phyloP scores from a whole-genome alignment of 2,888 invertebrate species.

The Drosophila cognata region DNA sequence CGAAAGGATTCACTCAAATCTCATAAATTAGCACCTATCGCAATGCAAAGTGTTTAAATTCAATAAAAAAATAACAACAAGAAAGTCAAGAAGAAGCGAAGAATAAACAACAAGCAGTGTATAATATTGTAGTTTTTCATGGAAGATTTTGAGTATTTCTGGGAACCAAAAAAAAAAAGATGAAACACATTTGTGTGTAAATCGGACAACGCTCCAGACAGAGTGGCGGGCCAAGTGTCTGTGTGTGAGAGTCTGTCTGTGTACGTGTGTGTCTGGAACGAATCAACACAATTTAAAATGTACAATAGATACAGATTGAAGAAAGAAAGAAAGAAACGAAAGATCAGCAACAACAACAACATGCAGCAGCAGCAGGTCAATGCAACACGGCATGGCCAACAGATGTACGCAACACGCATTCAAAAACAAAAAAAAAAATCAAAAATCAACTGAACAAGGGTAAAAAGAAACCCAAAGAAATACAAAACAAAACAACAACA shows the following conservation, averaged over 20 bases:
- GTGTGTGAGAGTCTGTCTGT: conserved; percentile 13
- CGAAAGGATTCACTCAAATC: conserved; percentile 46
- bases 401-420: conserved; percentile 71
- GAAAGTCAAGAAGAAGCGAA: background rate
- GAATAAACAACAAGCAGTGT: conserved; percentile 22
- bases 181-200: conserved; percentile 26
- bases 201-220: conserved; percentile 63
- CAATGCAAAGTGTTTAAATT: conserved; percentile 32
- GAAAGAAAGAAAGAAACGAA: background rate
- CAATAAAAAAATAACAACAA: conserved; percentile 7
- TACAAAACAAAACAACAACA: background rate
- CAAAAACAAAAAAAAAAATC: conserved; percentile 20
- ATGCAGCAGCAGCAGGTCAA: conserved; percentile 39
- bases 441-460: conserved; percentile 33
- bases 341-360: conserved; percentile 2
- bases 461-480: conserved; percentile 3
- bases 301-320: conserved; percentile 58
- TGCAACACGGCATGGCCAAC: conserved; percentile 61
- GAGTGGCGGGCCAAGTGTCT: conserved; percentile 59
- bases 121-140: conserved; percentile 51
- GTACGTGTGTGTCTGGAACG: conserved; percentile 56
- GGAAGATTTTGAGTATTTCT: conserved; percentile 59
- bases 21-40: conserved; percentile 60
- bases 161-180: conserved; percentile 32
- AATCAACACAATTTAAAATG: conserved; percentile 55